These are phyloP conservation scores for Eutrigla gurnardus DNA, from an alignment of 2,797 vertebrate species.

Conservation along the genomic window DNA sequence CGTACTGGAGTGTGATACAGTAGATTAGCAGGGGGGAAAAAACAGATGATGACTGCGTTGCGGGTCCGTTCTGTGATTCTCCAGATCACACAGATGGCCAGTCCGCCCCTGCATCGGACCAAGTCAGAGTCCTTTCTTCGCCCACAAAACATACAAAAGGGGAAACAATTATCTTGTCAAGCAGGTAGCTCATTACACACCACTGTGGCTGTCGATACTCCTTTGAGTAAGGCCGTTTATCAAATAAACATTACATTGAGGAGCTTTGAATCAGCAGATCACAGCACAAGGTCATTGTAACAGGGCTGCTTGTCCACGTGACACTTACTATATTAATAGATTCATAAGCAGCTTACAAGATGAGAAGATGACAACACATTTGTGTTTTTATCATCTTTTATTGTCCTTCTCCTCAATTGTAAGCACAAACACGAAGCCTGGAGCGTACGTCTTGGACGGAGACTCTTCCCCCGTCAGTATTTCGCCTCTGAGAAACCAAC, in stretches of 20 bases:
- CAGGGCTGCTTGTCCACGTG: not conserved
- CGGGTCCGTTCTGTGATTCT: too few relatives aligned
- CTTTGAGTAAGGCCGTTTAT: slow-evolving; percentile 28
- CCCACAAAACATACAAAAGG: slow-evolving; percentile 23
- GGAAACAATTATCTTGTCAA: slow-evolving; percentile 50
- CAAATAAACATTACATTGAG: slow-evolving; percentile 28
- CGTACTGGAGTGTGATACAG: too few relatives aligned
- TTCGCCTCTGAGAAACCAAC: too few relatives aligned
- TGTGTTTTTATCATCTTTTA: not conserved
- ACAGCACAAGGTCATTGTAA: slow-evolving; percentile 31
- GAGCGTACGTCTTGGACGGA: too few relatives aligned
- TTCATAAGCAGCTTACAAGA: not conserved
- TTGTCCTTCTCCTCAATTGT: not conserved
- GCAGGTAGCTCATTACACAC: slow-evolving; percentile 11
- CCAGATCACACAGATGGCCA: too few relatives aligned
- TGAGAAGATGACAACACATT: not conserved
- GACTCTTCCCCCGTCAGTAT: too few relatives aligned
- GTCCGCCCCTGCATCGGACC: not conserved
- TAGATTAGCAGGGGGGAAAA: too few relatives aligned
- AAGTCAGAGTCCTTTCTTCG: slow-evolving; percentile 4
- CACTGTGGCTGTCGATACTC: slow-evolving; percentile 35
- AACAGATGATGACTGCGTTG: too few relatives aligned
- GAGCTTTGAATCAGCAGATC: slow-evolving; percentile 39
- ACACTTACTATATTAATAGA: not conserved
- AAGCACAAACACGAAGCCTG: too few relatives aligned